Evolutionary conservation across 2,797 vertebrate species (phyloP), one percentile per base, ranked within the genome.

Genomic region (Myripristis jacobus): DNA sequence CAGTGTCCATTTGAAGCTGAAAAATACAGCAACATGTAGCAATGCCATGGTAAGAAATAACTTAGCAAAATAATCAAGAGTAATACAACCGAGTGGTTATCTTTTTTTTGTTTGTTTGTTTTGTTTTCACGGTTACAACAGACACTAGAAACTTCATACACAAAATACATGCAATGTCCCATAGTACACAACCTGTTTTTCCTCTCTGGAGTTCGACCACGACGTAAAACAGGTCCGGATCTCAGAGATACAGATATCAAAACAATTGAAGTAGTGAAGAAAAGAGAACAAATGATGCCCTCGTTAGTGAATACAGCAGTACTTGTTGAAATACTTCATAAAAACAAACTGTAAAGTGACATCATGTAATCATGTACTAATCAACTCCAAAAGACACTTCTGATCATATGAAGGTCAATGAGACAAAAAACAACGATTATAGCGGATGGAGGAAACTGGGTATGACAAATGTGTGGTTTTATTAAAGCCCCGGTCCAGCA

Each of bases 1-100:
- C 92, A 91, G 91, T 80, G 69, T 92, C 86, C 90, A 88, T 94
- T 94, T 93, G 92, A 95, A 94, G 94, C 94, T 94, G 92, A 87
- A 95, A 96, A 95, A 92, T 93, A 95, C 93, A 94, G 92, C 94
- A 93, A 95, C 90, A 91, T 86, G 91, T 85, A 94, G 94, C 93
- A 94, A 95, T 94, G 94, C 91, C 90, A 93, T 95, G 94, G 93
- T 95, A 95, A 94, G 93, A 95, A 96, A 96, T 94, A 94, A 94
- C 83, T 94, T 93, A 73, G 92, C 93, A 92, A 92, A 94, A 94
- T 93, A 90, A 92, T 89, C 1, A 52, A 85, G 89, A 88, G 89
- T 77, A 73, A 85, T 82, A 90, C 82, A 84, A 89, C 79, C 72
- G 81, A 86, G 88, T 87, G 89, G 88, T 92, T 93, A 88, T 83